Conservation (phyloP, 2,113 vertebrate species). For the Laticauda colubrina region DNA sequence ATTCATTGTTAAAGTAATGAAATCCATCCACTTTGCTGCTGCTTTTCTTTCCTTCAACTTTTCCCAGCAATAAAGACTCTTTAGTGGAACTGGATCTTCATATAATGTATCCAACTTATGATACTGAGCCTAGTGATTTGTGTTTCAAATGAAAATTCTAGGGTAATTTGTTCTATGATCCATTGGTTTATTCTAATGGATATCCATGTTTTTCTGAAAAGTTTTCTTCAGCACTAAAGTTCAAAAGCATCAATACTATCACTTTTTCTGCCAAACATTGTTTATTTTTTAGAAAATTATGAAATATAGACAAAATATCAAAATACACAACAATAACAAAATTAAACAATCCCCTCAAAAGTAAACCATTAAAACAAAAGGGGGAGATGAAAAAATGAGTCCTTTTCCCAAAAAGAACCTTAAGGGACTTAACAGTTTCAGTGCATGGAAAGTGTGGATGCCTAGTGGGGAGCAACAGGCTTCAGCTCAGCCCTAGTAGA, state of each 20-base stretch:
- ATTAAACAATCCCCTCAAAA: background rate
- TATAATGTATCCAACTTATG: background rate
- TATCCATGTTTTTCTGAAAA: background rate
- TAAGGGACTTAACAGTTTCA: background rate
- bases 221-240: too few species aligned
- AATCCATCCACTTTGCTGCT: background rate
- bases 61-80: background rate
- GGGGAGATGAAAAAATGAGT: background rate
- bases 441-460: background rate
- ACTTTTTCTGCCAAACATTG: background rate
- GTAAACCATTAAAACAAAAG: background rate
- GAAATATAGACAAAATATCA: background rate
- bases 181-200: background rate
- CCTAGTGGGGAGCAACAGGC: background rate
- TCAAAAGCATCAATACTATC: background rate
- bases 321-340: background rate
- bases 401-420: background rate
- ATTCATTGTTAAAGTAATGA: background rate
- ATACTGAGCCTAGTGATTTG: background rate
- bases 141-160: background rate
- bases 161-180: background rate
- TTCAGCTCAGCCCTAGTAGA: background rate
- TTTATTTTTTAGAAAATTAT: background rate
- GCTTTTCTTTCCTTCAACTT: background rate
- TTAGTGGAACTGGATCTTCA: background rate